Evolutionary conservation across 2,797 vertebrate genomes (phyloP), one percentile per base, ranked within the genome.

Genomic region (Podarcis siculus): DNA sequence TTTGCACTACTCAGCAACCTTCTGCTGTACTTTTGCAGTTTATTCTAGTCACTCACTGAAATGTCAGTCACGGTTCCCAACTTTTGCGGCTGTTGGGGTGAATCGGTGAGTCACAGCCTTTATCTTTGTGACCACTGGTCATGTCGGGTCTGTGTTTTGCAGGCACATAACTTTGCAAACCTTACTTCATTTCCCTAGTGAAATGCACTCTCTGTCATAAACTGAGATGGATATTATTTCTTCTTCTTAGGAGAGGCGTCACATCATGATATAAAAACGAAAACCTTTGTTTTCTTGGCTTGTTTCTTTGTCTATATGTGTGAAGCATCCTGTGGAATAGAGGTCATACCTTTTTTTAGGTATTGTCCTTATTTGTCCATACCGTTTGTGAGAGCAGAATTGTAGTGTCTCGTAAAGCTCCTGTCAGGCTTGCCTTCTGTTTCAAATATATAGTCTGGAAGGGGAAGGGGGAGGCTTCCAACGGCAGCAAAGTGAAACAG

Each of bases 51-150:
- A 89, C 83, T 89, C 71, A 8, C 83, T 66, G 35, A 89, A 89
- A 89, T 86, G 88, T 89, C 88, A 86, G 88, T 89, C 88, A 89
- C 83, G 88, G 79, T 89, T 80, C 79, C 88, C 88, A 89, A 89
- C 83, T 89, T 89, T 82, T 81, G 88, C 64, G 83, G 83, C 83
- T 89, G 79, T 86, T 89, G 88, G 88, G 88, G 88, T 89, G 88
- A 89, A 89, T 89, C 88, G 71, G 79, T 89, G 79, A 89, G 88
- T 85, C 88, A 89, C 83, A 64, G 78, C 88, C 86, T 86, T 89
- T 89, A 89, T 89, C 88, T 85, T 86, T 86, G 83, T 89, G 88
- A 89, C 88, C 88, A 89, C 83, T 66, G 88, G 88, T 89, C 88
- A 89, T 89, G 88, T 86, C 58, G 83, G 83, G 88, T 82, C 79